Conservation (phyloP, 2,888 invertebrate genomes). For the Drosophila recens region DNA sequence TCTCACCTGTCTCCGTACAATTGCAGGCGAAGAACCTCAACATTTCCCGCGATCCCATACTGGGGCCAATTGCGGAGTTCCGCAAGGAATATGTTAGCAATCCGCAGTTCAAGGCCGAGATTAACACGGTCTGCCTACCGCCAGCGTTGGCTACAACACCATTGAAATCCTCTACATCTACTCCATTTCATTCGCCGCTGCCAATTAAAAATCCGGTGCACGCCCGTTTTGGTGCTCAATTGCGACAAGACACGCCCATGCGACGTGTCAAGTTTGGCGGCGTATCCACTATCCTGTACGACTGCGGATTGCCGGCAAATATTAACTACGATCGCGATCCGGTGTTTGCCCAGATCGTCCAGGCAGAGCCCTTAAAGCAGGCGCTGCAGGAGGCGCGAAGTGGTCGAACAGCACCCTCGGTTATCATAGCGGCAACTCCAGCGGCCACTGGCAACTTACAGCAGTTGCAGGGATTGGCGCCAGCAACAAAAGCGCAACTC, state of each 20-base stretch:
- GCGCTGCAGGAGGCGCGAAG: conserved; percentile 68
- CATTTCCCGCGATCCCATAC: conserved; percentile 86
- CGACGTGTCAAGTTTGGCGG: conserved; percentile 83
- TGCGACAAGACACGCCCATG: conserved; percentile 85
- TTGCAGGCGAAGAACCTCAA: conserved; percentile 86
- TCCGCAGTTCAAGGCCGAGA: conserved; percentile 87
- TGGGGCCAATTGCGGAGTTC: conserved; percentile 87
- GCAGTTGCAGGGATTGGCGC: conserved; percentile 85
- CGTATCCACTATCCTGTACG: conserved; percentile 76
- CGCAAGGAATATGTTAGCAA: conserved; percentile 87
- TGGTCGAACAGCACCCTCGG: conserved; percentile 45
- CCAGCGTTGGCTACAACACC: conserved; percentile 37
- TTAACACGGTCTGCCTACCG: conserved; percentile 85
- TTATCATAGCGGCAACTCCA: conserved; percentile 52
- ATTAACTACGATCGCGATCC: conserved; percentile 83
- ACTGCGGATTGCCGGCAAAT: conserved; percentile 82
- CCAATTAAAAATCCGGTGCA: conserved; percentile 78
- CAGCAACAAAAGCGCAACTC: conserved; percentile 85
- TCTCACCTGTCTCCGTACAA: neutral
- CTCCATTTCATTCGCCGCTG: conserved; percentile 83
- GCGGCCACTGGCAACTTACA: conserved; percentile 81
- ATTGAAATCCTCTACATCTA: conserved; percentile 47
- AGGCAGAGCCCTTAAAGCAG: conserved; percentile 80
- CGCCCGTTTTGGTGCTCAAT: conserved; percentile 77
- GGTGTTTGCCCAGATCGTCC: conserved; percentile 81